Conservation (phyloP, 2,888 invertebrate species). For the Merodon equestris region DNA sequence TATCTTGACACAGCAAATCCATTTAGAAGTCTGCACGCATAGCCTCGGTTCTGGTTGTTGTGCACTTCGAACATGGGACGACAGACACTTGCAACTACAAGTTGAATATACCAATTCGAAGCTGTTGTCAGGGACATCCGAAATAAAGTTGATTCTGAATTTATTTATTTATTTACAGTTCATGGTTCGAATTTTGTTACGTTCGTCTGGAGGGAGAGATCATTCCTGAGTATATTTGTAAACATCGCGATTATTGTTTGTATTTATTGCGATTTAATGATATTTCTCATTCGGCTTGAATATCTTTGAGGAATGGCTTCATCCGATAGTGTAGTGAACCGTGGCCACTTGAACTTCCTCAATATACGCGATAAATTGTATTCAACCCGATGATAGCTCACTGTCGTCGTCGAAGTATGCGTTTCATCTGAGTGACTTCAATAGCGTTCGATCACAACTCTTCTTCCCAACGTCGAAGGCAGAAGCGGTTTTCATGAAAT, state of each 20-base stretch:
- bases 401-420: slow-evolving; percentile 31
- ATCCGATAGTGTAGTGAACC: slow-evolving; percentile 51
- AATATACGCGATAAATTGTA: background rate
- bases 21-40: slow-evolving; percentile 58
- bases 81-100: slow-evolving; percentile 59
- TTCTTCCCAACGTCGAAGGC: no score
- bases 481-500: no score
- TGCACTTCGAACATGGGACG: slow-evolving; percentile 37
- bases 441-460: no score
- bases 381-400: slow-evolving; percentile 5
- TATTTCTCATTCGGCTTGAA: background rate
- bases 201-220: slow-evolving; percentile 8
- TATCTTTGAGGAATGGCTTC: slow-evolving; percentile 26
- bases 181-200: slow-evolving; percentile 9
- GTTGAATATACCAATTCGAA: slow-evolving; percentile 47
- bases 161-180: slow-evolving; percentile 21
- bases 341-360: slow-evolving; percentile 39
- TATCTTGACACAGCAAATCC: slow-evolving; percentile 64
- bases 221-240: slow-evolving; percentile 36
- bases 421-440: slow-evolving; percentile 47
- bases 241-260: slow-evolving; percentile 27
- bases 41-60: slow-evolving; percentile 34
- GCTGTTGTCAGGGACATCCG: slow-evolving; percentile 56
- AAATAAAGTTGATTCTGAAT: slow-evolving; percentile 55
- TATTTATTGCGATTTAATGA: no score